Percentiles rank a stretch among this genome's conserved stretches.
Evolutionary conservation across 2,113 vertebrate species (phyloP).

Genomic region (Thermophis baileyi): DNA sequence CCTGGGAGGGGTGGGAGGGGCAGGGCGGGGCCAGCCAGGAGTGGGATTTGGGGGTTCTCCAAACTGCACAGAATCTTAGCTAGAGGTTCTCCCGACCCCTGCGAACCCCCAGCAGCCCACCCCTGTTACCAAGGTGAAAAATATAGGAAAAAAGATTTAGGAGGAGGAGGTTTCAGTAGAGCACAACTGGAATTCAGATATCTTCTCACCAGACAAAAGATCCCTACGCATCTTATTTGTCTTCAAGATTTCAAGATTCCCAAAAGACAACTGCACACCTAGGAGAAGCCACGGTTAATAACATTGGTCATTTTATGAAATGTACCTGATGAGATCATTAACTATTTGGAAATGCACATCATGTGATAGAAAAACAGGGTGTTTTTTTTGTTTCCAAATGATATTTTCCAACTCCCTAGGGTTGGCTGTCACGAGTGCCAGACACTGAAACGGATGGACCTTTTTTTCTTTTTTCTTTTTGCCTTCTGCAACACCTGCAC

Average conservation of each 20-base stretch:
- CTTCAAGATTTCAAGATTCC: constrained; percentile 8
- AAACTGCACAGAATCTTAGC: too few relatives aligned
- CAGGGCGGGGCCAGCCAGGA: too few relatives aligned
- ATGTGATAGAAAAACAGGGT: not conserved
- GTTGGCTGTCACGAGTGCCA: constrained; percentile 30
- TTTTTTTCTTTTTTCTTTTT: constrained; percentile 14
- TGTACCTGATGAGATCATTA: constrained; percentile 48
- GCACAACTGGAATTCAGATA: not conserved
- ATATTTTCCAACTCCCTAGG: constrained; percentile 29
- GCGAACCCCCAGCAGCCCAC: too few relatives aligned
- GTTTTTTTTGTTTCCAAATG: not conserved
- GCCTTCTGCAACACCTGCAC: constrained; percentile 48
- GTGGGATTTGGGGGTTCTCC: too few relatives aligned
- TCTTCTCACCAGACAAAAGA: not conserved
- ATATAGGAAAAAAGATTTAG: not conserved
- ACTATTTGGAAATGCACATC: constrained; percentile 9
- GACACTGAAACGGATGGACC: constrained; percentile 33
- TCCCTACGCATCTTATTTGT: not conserved
- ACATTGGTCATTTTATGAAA: constrained; percentile 13
- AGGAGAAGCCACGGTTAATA: constrained; percentile 33
- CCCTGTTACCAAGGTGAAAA: not conserved
- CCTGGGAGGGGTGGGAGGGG: too few relatives aligned
- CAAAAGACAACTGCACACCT: rapidly evolving
- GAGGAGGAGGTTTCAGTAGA: not conserved
- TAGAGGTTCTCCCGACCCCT: too few relatives aligned